phyloP scores from a whole-genome alignment of 2,888 invertebrate genomes.

The Cantharis lateralis region DNA sequence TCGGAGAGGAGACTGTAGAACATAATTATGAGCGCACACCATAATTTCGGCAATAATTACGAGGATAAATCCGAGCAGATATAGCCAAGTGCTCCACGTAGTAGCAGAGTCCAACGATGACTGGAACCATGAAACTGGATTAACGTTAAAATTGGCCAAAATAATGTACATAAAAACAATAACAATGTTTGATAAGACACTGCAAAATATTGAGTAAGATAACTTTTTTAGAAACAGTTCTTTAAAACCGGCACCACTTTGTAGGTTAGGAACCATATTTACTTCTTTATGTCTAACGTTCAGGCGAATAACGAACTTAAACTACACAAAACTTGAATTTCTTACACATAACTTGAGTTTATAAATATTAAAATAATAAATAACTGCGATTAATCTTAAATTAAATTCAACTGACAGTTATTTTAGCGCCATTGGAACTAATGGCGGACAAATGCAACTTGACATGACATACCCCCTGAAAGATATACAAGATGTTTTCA shows the following conservation, averaged over 20 bases:
- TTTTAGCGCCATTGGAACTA: background rate
- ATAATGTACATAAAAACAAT: slow-evolving; percentile 52
- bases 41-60: slow-evolving; percentile 74
- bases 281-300: background rate
- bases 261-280: slow-evolving; percentile 28
- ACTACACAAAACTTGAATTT: background rate
- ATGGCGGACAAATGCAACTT: background rate
- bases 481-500: background rate
- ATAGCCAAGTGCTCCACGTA: slow-evolving; percentile 68
- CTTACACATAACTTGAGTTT: background rate
- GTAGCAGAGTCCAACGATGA: slow-evolving; percentile 64
- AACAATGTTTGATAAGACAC: slow-evolving; percentile 50
- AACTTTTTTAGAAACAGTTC: slow-evolving; percentile 58
- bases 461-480: background rate
- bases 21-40: slow-evolving; percentile 71
- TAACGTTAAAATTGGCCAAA: slow-evolving; percentile 65
- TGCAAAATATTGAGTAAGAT: slow-evolving; percentile 54
- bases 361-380: background rate
- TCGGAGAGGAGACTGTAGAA: slow-evolving; percentile 64
- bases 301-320: background rate
- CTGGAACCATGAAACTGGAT: slow-evolving; percentile 69
- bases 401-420: background rate
- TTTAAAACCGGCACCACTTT: slow-evolving; percentile 6
- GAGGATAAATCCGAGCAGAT: slow-evolving; percentile 65
- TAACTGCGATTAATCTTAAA: background rate